phyloP scores from a whole-genome alignment of 2,797 vertebrate genomes.

The Neoniphon sammara region DNA sequence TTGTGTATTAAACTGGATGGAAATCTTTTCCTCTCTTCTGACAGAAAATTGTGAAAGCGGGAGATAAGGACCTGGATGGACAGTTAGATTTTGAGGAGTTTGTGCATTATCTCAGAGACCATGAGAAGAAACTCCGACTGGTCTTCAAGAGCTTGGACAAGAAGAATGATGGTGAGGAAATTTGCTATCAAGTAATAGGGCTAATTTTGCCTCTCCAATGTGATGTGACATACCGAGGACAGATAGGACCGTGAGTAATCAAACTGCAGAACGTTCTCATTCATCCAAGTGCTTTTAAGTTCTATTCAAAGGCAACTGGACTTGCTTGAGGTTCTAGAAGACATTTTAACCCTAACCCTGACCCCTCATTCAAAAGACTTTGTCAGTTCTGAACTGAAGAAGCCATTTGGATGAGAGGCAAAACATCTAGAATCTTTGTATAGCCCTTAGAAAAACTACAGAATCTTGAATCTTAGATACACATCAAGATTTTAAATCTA shows the following conservation, averaged over 20 bases:
- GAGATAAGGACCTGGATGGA: conserved; percentile 94
- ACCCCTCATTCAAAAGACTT: too few relatives aligned
- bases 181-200: background rate
- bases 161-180: conserved; percentile 91
- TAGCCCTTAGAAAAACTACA: too few relatives aligned
- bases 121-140: conserved; percentile 94
- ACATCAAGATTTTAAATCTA: background rate
- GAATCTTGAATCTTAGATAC: too few relatives aligned
- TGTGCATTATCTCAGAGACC: conserved; percentile 95
- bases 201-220: background rate
- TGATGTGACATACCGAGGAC: background rate
- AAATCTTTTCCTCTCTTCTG: conserved; percentile 14
- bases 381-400: too few relatives aligned
- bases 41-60: conserved; percentile 96
- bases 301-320: too few relatives aligned
- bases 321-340: too few relatives aligned
- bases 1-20: background rate
- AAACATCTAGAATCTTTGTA: too few relatives aligned
- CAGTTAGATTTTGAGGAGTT: conserved; percentile 97
- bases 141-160: conserved; percentile 97
- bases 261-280: too few relatives aligned
- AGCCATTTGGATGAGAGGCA: too few relatives aligned
- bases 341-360: too few relatives aligned
- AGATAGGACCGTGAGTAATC: background rate
- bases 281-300: too few relatives aligned